Evolutionary conservation across 2,888 invertebrate species (phyloP).

Genomic region (Hydraecia micacea): DNA sequence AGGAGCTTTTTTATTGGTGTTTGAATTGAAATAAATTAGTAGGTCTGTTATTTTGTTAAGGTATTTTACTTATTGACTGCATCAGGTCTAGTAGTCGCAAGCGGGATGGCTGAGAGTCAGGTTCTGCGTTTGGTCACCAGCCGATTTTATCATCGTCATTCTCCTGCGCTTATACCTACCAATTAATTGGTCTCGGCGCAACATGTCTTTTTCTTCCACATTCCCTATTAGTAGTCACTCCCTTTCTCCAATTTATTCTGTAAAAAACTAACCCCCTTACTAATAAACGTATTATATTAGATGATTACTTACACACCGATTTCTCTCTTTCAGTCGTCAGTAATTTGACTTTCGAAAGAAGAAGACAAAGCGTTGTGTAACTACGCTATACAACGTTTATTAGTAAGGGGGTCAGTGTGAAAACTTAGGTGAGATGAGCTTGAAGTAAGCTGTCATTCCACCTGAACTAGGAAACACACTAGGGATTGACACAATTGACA

Average conservation of each 20-base stretch:
- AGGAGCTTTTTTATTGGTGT: constrained; percentile 45
- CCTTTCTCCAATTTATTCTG: not conserved
- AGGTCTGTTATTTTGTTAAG: not conserved
- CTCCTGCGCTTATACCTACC: not conserved
- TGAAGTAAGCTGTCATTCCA: not conserved
- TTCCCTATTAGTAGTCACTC: not conserved
- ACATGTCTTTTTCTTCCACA: not conserved
- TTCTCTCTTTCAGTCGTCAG: no score
- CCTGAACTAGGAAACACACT: not conserved
- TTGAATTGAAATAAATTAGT: constrained; percentile 38
- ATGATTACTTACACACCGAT: no score
- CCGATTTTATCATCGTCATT: not conserved
- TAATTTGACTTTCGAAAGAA: no score
- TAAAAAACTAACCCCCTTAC: no score
- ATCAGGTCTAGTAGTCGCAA: not conserved
- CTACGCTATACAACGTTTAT: no score
- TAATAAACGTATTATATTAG: no score
- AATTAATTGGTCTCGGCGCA: not conserved
- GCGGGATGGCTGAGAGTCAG: no score
- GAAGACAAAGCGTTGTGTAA: no score
- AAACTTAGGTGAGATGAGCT: not conserved
- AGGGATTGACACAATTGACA: not conserved
- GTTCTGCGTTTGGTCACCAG: not conserved
- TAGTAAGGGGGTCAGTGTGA: not conserved
- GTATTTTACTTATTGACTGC: not conserved